Percentiles rank a stretch among this genome's conserved stretches.
Evolutionary conservation across 2,888 invertebrate species (phyloP).

Genomic region (Conus canariensis): DNA sequence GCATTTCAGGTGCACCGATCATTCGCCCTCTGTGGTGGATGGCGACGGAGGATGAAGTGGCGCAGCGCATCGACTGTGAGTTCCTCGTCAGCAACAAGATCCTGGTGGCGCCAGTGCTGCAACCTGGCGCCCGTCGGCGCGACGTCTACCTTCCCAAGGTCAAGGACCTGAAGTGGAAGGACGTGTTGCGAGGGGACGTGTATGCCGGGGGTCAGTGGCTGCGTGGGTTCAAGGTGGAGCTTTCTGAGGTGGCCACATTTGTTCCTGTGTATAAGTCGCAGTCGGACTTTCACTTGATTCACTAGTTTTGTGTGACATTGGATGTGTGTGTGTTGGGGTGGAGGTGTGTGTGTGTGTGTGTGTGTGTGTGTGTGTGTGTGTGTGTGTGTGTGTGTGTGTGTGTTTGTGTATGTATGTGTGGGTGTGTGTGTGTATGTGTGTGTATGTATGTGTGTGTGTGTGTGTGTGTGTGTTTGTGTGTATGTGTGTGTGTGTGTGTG

Average conservation of each 20-base stretch:
- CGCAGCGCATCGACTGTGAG: slow-evolving; percentile 88
- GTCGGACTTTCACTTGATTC: not conserved
- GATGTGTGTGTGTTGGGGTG: not conserved
- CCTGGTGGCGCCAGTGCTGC: slow-evolving; percentile 75
- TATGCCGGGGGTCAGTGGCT: slow-evolving; percentile 64
- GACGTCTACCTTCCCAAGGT: slow-evolving; percentile 69
- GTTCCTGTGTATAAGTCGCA: slow-evolving; percentile 11
- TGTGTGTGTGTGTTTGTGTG: too few species aligned
- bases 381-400: too few species aligned
- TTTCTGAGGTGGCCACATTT: slow-evolving; percentile 54
- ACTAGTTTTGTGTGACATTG: not conserved
- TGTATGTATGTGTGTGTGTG: too few species aligned
- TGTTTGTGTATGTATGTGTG: too few species aligned
- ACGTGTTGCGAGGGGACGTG: slow-evolving; percentile 51
- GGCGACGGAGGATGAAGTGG: slow-evolving; percentile 89
- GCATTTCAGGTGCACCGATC: slow-evolving; percentile 84
- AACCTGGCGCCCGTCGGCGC: slow-evolving; percentile 60
- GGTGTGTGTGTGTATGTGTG: too few species aligned
- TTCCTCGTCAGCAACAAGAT: slow-evolving; percentile 73
- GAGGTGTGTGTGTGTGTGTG: not conserved
- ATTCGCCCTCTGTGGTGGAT: slow-evolving; percentile 94
- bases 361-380: not conserved
- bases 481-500: too few species aligned
- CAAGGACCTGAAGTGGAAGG: slow-evolving; percentile 57
- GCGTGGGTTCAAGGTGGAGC: slow-evolving; percentile 44